Evolutionary conservation across 2,888 invertebrate genomes (phyloP).

Genomic region (Eupithecia vulgata): DNA sequence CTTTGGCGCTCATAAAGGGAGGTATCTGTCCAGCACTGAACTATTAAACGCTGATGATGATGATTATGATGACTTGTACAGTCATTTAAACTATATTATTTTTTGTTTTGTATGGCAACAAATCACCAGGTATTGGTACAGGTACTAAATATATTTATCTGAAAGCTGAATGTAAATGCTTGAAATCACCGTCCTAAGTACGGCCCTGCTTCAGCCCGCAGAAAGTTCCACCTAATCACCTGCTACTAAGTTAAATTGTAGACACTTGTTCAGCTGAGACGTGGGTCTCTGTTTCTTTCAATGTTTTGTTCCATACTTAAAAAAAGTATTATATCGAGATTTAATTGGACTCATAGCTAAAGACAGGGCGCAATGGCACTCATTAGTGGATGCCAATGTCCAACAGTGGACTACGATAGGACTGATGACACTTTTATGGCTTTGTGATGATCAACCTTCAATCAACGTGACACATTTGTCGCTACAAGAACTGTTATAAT

Average conservation of each 20-base stretch:
- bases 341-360: no score
- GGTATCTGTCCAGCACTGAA: no score
- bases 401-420: no score
- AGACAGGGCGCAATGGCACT: no score
- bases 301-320: constrained; percentile 33
- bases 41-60: no score
- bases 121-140: neutral
- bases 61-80: no score
- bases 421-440: neutral
- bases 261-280: constrained; percentile 46
- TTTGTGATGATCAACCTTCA: neutral
- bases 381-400: no score
- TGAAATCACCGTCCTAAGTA: neutral
- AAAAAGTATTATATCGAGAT: neutral
- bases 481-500: no score
- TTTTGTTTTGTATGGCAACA: no score
- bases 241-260: constrained; percentile 55
- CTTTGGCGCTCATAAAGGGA: no score
- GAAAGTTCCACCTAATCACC: constrained; percentile 63
- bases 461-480: no score
- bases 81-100: no score
- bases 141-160: neutral
- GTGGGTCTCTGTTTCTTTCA: constrained; percentile 38
- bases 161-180: neutral
- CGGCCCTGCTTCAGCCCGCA: constrained; percentile 30